Evolutionary conservation across 64 coral and sea anemone genomes (phyloP), one percentile per base, ranked within the genome.

Genomic region (Actinia tenebrosa): DNA sequence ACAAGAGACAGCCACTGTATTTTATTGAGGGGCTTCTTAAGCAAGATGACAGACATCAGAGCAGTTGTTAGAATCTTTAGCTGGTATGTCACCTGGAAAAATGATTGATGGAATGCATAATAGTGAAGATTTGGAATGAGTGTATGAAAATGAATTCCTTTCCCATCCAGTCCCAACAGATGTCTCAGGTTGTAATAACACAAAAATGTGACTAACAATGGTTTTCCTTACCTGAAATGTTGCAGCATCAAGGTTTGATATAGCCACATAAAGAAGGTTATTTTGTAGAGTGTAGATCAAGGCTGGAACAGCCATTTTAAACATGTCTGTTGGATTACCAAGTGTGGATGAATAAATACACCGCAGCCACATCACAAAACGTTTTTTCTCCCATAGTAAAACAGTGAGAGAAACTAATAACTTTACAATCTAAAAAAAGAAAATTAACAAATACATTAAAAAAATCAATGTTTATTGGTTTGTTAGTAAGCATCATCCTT

Each of bases 231-330:
- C 97, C 97, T 99, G 97, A 88, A 93, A 99, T 0, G 93, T 95
- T 54, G 97, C 97, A 87, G 93, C 97, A 84, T 99, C 97, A n/a
- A 99, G 71, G 69, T 99, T 95, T 27, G 97, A 99, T 84, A 99
- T 92, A 61, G 97, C 97, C 3, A 99, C 86, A 93, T 99, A 99
- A 17, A 92, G 88, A 14, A 99, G 79, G 83, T 99, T 99, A n/a
- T 99, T 99, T 58, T 99, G 97, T 27, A 99, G 44, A 9, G 89
- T 92, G 77, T 99, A 99, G 30, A 99, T 95, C 1, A 92, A 89
- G 46, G 97, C 91, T 3, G 97, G 97, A 10, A 99, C 88, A 52
- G 89, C 53, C 45, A 99, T 90, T 88, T 95, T 95, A 22, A 88
- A 56, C 61, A 88, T 95, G 44, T 99, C 97, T 22, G 86, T 10